Conservation (phyloP, 2,888 invertebrate genomes). For the Platypus cylindrus region DNA sequence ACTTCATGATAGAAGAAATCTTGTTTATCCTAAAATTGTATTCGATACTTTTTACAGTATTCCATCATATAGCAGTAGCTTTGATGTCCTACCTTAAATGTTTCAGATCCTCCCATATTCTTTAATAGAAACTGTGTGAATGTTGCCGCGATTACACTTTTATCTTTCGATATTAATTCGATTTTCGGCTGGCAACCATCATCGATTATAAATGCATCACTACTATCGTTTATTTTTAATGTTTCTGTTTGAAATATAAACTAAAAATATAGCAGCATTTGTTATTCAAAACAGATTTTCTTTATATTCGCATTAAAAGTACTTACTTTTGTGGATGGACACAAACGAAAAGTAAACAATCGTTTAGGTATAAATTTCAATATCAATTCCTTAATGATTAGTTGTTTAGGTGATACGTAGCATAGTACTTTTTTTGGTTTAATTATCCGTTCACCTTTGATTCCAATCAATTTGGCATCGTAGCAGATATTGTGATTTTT, state of each 20-base stretch:
- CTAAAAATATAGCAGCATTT: constrained; percentile 33
- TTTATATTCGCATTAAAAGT: too few species aligned
- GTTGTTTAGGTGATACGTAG: constrained; percentile 82
- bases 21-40: constrained; percentile 26
- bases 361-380: constrained; percentile 87
- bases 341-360: constrained; percentile 79
- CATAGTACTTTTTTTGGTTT: constrained; percentile 81
- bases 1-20: constrained; percentile 59
- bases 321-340: constrained; percentile 82
- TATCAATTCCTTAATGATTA: constrained; percentile 86
- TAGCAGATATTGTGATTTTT: constrained; percentile 79
- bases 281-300: too few species aligned
- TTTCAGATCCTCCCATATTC: constrained; percentile 91
- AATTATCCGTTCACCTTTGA: constrained; percentile 44
- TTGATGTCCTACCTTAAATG: constrained; percentile 50
- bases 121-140: constrained; percentile 83
- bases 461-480: constrained; percentile 63
- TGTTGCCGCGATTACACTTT: constrained; percentile 85
- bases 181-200: constrained; percentile 85
- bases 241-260: constrained; percentile 50
- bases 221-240: constrained; percentile 41
- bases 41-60: too few species aligned
- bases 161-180: constrained; percentile 67
- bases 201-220: constrained; percentile 67
- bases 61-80: not conserved